These are phyloP conservation scores for Portunus trituberculatus DNA, from an alignment of 1,140 invertebrate species.

Conservation along the genomic window DNA sequence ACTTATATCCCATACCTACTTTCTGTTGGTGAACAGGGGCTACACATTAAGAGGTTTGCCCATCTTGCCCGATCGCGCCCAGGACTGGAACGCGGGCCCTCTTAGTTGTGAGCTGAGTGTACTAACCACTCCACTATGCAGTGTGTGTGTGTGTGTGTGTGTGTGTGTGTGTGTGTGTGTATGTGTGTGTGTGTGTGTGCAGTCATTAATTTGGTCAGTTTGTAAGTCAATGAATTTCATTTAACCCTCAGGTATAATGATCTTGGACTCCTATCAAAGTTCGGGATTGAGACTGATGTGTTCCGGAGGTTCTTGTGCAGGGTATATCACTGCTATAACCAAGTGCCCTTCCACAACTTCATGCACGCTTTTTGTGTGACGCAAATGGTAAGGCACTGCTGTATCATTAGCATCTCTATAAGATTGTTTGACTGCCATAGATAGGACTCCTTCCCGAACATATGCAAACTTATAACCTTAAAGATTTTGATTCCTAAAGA, in stretches of 20 bases:
- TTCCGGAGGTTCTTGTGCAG: conserved; percentile 88
- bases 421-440: too few relatives aligned
- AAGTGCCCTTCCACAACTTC: conserved; percentile 95
- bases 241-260: conserved; percentile 83
- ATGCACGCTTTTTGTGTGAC: conserved; percentile 94
- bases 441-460: too few relatives aligned
- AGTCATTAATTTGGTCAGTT: neutral
- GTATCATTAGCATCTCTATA: too few relatives aligned
- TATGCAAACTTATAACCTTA: too few relatives aligned
- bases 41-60: too few relatives aligned
- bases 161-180: neutral
- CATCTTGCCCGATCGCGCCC: too few relatives aligned
- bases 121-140: too few relatives aligned
- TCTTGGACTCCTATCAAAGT: conserved; percentile 87
- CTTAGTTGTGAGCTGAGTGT: too few relatives aligned
- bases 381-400: conserved; percentile 88
- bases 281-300: conserved; percentile 88
- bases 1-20: too few relatives aligned
- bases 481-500: too few relatives aligned
- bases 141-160: neutral
- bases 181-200: neutral
- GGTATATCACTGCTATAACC: conserved; percentile 94
- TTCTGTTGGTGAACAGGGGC: too few relatives aligned
- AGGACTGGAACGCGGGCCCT: too few relatives aligned
- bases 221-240: neutral